These are phyloP conservation scores for Mylabris phalerata DNA, from an alignment of 1,140 invertebrate genomes.

Conservation along the genomic window DNA sequence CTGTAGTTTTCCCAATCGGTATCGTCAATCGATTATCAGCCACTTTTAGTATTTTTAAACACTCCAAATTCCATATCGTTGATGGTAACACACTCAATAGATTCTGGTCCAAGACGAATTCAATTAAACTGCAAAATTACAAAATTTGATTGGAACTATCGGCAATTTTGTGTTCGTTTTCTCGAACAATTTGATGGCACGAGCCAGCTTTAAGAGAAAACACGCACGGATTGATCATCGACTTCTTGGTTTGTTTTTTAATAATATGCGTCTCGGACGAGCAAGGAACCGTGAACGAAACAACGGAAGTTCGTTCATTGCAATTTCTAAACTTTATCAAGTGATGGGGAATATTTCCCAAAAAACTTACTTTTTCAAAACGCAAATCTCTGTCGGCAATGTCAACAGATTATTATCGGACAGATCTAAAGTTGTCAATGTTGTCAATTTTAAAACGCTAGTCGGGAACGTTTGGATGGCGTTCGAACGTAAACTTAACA, in stretches of 20 bases:
- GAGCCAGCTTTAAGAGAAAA: slow-evolving; percentile 6
- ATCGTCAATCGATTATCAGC: slow-evolving; percentile 51
- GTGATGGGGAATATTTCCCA: not conserved
- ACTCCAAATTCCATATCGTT: slow-evolving; percentile 49
- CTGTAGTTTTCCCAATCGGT: slow-evolving; percentile 46
- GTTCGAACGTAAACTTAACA: slow-evolving; percentile 54
- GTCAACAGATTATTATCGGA: slow-evolving; percentile 59
- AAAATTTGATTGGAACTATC: too few relatives aligned
- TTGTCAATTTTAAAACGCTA: slow-evolving; percentile 50
- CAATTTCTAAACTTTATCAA: not conserved
- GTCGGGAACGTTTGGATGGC: slow-evolving; percentile 51
- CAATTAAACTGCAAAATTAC: slow-evolving; percentile 54
- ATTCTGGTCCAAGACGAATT: slow-evolving; percentile 64
- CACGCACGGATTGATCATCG: slow-evolving; percentile 21
- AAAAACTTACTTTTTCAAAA: slow-evolving; percentile 56
- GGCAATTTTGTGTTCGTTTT: too few relatives aligned
- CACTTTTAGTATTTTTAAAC: slow-evolving; percentile 53
- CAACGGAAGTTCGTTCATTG: slow-evolving; percentile 39
- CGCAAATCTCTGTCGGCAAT: slow-evolving; percentile 54
- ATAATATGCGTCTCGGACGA: slow-evolving; percentile 40
- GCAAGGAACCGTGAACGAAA: slow-evolving; percentile 41
- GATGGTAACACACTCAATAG: slow-evolving; percentile 55
- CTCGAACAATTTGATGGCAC: slow-evolving; percentile 12
- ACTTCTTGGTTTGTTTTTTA: slow-evolving; percentile 22
- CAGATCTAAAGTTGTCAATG: slow-evolving; percentile 59